A percentile compares a stretch with the other conserved stretches of the same genome.
Evolutionary conservation across 2,113 vertebrate species (phyloP).

Genomic region (Zosterops pallidus): DNA sequence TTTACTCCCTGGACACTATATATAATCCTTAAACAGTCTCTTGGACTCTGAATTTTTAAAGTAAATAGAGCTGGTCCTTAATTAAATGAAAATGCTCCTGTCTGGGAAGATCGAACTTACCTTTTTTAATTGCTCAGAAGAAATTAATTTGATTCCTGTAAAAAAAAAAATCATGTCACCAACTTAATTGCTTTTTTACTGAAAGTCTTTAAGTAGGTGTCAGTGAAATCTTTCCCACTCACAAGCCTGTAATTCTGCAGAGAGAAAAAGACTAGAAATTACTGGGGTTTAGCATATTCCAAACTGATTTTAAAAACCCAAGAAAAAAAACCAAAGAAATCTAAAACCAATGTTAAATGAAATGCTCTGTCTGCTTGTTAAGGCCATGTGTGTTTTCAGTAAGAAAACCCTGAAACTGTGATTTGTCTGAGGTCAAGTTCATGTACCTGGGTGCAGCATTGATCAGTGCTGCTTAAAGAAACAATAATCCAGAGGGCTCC

Average conservation of each 20-base stretch:
- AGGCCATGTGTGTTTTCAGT: accelerated
- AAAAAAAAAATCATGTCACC: neutral
- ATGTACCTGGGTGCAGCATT: neutral
- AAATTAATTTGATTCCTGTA: neutral
- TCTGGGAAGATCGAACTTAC: neutral
- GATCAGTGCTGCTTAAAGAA: neutral
- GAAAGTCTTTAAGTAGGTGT: slow-evolving; percentile 15
- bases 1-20: neutral
- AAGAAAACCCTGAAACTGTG: neutral
- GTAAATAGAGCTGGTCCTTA: neutral
- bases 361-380: neutral
- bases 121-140: slow-evolving; percentile 34
- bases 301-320: neutral
- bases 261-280: neutral
- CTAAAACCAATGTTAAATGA: neutral
- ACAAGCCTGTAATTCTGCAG: neutral
- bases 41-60: neutral
- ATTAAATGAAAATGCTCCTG: neutral
- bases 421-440: neutral
- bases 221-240: slow-evolving; percentile 29
- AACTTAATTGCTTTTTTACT: slow-evolving; percentile 29
- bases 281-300: neutral
- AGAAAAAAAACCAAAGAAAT: neutral
- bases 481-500: neutral
- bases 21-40: neutral